Evolutionary conservation across 2,888 invertebrate species (phyloP), one percentile per base, ranked within the genome.

Genomic region (Tillus elongatus): DNA sequence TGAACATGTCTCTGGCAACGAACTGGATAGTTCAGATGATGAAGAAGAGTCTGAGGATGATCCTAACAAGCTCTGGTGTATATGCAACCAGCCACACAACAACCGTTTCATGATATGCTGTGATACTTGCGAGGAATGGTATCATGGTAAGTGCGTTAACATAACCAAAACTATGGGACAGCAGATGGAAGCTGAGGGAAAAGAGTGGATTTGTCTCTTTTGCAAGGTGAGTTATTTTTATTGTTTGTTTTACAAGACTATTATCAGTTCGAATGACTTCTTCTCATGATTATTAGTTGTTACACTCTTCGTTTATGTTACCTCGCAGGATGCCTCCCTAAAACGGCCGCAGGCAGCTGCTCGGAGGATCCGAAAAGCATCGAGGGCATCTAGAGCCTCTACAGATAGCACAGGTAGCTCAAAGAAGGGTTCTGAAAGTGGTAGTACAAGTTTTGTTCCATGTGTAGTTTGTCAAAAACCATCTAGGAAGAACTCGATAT

Each of bases 51-150:
- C 86, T n/a, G 90, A 91, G 66, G 91, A 92, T 67, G 92, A 93
- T 72, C 92, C 92, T 4, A 80, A 86, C 55, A 82, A 88, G 59
- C 68, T 93, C 35, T 95, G 95, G 92, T 95, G 95, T 63, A 86
- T 95, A 58, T 95, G 95, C 60, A 82, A 83, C 51, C 88, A 90
- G 58, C 95, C 95, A 1, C 92, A 93, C 62, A 90, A 92, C 56
- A 91, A 93, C 64, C 73, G 92, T 36, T 95, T 96, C 61, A 96
- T 96, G 95, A 95, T 95, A 54, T 91, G 91, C 63, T 96, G 96
- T 63, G 95, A 96, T 64, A 75, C 78, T 9, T 96, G 95, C 61
- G 88, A 91, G 60, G 92, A 95, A 60, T 96, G 95, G 95, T 96
- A 90, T 62, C 95, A 96, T 61, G 95, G 95, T n/a, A 88, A 86